Conservation (phyloP, 2,797 vertebrate genomes). For the Rhadinocentrus ornatus region DNA sequence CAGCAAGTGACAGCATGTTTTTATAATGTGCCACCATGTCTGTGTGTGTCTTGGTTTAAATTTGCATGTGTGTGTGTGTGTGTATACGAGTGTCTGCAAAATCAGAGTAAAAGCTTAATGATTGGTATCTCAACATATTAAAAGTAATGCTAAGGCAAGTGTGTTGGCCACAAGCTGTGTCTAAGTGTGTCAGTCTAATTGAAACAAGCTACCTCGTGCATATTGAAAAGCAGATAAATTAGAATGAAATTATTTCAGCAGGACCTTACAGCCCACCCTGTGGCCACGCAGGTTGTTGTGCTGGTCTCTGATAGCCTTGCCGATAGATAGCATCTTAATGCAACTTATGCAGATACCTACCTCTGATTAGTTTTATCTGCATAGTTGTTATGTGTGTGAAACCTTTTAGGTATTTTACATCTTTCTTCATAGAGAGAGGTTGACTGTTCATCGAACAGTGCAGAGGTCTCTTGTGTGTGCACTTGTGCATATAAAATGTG, state of each 20-base stretch:
- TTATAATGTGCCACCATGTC: slow-evolving; percentile 53
- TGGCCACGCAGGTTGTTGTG: slow-evolving; percentile 32
- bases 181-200: slow-evolving; percentile 43
- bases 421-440: slow-evolving; percentile 64
- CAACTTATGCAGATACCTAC: slow-evolving; percentile 10
- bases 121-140: slow-evolving; percentile 79
- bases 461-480: slow-evolving; percentile 24
- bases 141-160: slow-evolving; percentile 57
- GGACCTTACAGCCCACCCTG: slow-evolving; percentile 36
- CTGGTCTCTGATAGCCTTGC: slow-evolving; percentile 33
- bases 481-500: slow-evolving; percentile 44
- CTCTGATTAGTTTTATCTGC: slow-evolving; percentile 25
- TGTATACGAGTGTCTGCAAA: slow-evolving; percentile 35
- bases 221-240: slow-evolving; percentile 55
- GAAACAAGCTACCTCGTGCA: slow-evolving; percentile 35
- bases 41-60: slow-evolving; percentile 30
- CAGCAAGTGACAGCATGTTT: slow-evolving; percentile 76
- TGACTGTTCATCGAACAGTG: slow-evolving; percentile 75
- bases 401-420: slow-evolving; percentile 29
- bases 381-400: slow-evolving; percentile 1
- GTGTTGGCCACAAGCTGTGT: slow-evolving; percentile 35
- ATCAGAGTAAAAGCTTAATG: slow-evolving; percentile 69
- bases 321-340: slow-evolving; percentile 51
- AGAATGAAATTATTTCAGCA: slow-evolving; percentile 37
- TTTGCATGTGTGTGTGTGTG: slow-evolving; percentile 24